Base-by-base conservation (phyloP, 1,140 invertebrate species). In the Pollicipes pollicipes region DNA sequence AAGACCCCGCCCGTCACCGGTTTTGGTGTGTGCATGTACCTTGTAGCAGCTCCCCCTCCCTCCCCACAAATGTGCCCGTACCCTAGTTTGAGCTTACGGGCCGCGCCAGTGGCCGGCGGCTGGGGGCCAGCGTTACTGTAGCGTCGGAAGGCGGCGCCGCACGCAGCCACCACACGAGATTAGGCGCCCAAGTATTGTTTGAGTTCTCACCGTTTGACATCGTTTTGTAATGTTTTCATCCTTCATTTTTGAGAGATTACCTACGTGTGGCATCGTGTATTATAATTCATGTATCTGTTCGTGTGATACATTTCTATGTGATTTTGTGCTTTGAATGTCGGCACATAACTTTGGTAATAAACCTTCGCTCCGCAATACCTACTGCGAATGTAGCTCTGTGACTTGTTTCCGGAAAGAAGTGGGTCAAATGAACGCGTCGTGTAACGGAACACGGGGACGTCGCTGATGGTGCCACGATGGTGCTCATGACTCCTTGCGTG, bases 191-290 rank as follows among this genome's bases (percentile, higher is more conserved):
- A 24, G 45, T 58, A 10, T 58, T 16, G 32, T 2, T 58, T 58
- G 10, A 58, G 45, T 58, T 58, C 45, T 58, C 45, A 58, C 45
- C 45, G 45, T 10, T 58, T 58, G 45, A 58, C 45, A 58, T 58
- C 45, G 45, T 58, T 58, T 58, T 58, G 45, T 58, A 58, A 58
- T 58, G 45, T 58, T 58, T 58, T 58, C 45, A 58, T 58, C 45
- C 45, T 58, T 58, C 45, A 58, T 58, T 58, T 58, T 21, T 58
- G 45, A 58, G 45, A 58, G 45, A 58, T 58, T 58, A 58, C 45
- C 45, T 58, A 58, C 45, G 45, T 58, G 45, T 58, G 45, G 45
- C 45, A 58, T 58, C 45, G 45, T 58, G 45, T 58, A 58, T 58
- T 58, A 58, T 58, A 58, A 58, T 58, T 58, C 45, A 58, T 58